A percentile compares a stretch with the other conserved stretches of the same genome.
Conservation (phyloP, 2,888 invertebrate species). For the Andrena bucephala region DNA sequence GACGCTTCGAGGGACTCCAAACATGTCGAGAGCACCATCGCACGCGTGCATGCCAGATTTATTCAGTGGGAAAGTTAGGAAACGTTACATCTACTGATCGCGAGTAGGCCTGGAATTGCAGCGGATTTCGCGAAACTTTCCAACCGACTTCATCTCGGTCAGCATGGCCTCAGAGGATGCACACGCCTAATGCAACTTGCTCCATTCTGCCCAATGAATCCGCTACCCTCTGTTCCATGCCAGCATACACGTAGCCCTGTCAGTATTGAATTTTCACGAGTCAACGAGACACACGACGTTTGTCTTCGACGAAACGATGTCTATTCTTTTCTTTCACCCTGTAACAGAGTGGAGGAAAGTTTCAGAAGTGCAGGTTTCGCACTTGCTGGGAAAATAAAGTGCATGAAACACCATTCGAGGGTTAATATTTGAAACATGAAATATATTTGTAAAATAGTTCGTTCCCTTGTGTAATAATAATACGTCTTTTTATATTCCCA, state of each 20-base stretch:
- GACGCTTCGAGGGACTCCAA: background rate
- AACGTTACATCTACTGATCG: conserved; percentile 18
- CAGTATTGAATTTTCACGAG: too few relatives aligned
- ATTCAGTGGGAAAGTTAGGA: conserved; percentile 56
- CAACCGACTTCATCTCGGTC: background rate
- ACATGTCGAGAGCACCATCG: background rate
- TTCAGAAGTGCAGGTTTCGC: too few relatives aligned
- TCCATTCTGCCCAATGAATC: background rate
- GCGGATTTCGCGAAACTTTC: conserved; percentile 18
- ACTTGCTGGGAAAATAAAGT: too few relatives aligned
- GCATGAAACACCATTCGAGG: too few relatives aligned
- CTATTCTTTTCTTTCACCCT: too few relatives aligned
- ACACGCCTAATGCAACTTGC: background rate
- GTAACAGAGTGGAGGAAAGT: too few relatives aligned
- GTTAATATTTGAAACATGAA: too few relatives aligned
- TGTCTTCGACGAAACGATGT: too few relatives aligned
- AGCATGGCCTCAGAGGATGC: background rate
- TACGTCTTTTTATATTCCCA: too few relatives aligned
- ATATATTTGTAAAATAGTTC: too few relatives aligned
- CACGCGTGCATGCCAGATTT: conserved; percentile 11
- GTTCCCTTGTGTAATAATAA: too few relatives aligned
- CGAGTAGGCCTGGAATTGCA: conserved; percentile 17
- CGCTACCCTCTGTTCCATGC: background rate
- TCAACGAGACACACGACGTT: too few relatives aligned
- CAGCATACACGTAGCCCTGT: background rate